Base-by-base conservation (phyloP, 1,140 invertebrate genomes). In the Saccostrea cuccullata region DNA sequence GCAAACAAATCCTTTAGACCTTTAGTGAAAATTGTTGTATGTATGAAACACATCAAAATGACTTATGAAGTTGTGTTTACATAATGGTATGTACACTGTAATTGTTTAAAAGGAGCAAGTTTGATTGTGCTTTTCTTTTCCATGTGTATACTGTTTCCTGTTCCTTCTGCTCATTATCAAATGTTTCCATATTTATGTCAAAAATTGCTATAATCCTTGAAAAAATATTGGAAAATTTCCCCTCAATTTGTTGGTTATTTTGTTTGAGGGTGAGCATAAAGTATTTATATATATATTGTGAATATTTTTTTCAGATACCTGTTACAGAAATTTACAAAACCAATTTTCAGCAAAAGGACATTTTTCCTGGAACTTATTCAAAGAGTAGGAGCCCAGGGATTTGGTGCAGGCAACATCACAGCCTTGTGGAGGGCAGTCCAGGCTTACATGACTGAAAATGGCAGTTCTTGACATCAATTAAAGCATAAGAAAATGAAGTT, bases 291-390 rank as follows among this genome's bases (percentile, higher is more conserved):
- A 36, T 36, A 15, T 67, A 5, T 55, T 4, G 64, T 86, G 67
- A 82, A 56, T 86, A 82, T 91, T 84, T 15, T 86, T 91, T 91
- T 3, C 89, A 96, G 96, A 89, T 96, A 96, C 89, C 90, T 96
- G 20, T 93, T 96, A 93, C 96, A 96, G 92, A 95, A 96, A 40
- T 96, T 96, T 90, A 96, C 96, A 0, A 92, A 95, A 77, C 96
- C 96, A 11, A 85, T 96, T 9, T 96, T 96, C 91, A 89, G 91
- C 20, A 73, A 91, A 58, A 94, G 96, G 86, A 96, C 96, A 6
- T 96, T 96, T 90, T 96, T 96, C 92, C 89, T 96, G 58, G 96
- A 96, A 92, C 91, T 96, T 3, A 95, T 96, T 56, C 95, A 96
- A 86, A 91, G 96, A 47, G 90, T 92, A 67, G 95, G 96, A 40